Conservation (phyloP, 2,797 vertebrate genomes). For the Acridotheres tristis region DNA sequence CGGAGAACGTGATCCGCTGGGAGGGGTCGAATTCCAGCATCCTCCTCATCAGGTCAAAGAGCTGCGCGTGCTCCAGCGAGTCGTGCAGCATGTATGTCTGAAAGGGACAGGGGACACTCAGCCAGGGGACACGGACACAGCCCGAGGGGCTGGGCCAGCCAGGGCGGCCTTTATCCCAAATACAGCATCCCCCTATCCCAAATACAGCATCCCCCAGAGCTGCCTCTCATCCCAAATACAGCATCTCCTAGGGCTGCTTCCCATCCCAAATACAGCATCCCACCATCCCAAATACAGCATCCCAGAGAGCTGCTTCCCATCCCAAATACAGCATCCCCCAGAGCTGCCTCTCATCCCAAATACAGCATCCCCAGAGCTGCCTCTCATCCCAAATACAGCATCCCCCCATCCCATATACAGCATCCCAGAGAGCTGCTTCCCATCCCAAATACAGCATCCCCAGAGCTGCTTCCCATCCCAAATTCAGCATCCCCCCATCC, state of each 20-base stretch:
- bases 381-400: not conserved
- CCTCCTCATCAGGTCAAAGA: slow-evolving; percentile 79
- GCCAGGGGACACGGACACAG: not conserved
- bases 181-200: no score
- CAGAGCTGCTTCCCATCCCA: no score
- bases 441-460: no score
- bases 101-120: not conserved
- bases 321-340: not conserved
- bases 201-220: not conserved
- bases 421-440: not conserved
- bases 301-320: no score
- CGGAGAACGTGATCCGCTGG: slow-evolving; percentile 74
- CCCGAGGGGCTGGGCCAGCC: no score
- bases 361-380: no score
- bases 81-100: slow-evolving; percentile 80
- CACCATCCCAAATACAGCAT: not conserved
- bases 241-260: no score
- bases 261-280: not conserved
- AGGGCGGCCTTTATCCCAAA: not conserved
- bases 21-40: slow-evolving; percentile 81
- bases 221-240: not conserved
- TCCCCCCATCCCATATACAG: not conserved
- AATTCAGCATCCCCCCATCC: not conserved
- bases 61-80: slow-evolving; percentile 74
- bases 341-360: no score